These are phyloP conservation scores for Pseudachorutes palmiensis DNA, from an alignment of 1,140 invertebrate species.

Conservation along the genomic window DNA sequence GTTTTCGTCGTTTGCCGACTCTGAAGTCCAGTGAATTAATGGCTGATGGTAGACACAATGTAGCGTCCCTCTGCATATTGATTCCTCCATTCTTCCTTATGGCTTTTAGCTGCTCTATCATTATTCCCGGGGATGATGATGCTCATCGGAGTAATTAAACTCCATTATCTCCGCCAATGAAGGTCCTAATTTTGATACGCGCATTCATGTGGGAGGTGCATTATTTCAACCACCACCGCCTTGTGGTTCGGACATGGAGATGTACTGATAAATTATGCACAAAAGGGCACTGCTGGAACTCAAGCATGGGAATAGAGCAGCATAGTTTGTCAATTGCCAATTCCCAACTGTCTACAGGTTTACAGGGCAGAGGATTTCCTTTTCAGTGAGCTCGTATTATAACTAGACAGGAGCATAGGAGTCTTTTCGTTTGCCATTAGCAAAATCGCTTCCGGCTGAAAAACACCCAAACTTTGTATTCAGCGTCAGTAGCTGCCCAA, in stretches of 20 bases:
- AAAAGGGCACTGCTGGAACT: background rate
- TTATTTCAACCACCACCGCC: too few species aligned
- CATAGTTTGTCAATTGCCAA: background rate
- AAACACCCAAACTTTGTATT: background rate
- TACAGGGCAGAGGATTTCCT: background rate
- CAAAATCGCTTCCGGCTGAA: background rate
- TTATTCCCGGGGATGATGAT: background rate
- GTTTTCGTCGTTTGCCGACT: too few species aligned
- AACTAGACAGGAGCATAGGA: background rate
- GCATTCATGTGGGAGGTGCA: background rate
- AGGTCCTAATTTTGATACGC: background rate
- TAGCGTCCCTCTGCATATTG: too few species aligned
- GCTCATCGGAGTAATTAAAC: background rate
- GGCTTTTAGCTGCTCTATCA: background rate
- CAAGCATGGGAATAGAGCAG: background rate
- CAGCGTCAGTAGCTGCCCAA: background rate
- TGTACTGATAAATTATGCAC: background rate
- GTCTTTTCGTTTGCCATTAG: too few species aligned
- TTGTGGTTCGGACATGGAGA: too few species aligned
- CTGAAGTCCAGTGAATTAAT: too few species aligned
- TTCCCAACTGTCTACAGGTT: background rate
- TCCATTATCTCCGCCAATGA: background rate
- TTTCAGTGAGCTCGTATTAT: background rate
- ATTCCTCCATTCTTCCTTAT: background rate
- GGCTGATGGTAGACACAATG: too few species aligned